Conservation (phyloP, 2,113 vertebrate genomes). For the Vireo altiloquus region DNA sequence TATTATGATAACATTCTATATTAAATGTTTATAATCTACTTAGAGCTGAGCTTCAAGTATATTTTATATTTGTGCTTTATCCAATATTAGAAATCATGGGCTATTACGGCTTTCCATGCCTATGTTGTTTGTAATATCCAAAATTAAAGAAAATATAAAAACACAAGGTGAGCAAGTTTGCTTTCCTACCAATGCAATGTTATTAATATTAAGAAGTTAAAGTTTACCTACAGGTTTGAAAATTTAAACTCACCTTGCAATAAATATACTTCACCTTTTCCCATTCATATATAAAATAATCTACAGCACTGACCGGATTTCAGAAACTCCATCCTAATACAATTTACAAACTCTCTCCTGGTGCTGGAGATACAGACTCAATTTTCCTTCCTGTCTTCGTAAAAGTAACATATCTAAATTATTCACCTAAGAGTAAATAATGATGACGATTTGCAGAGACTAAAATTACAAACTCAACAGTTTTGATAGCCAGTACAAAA, state of each 20-base stretch:
- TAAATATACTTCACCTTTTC: conserved; percentile 31
- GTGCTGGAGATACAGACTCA: conserved; percentile 11
- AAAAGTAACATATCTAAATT: conserved; percentile 60
- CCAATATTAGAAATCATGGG: conserved; percentile 76
- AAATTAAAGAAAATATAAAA: conserved; percentile 66
- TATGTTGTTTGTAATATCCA: conserved; percentile 63
- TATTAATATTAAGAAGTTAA: conserved; percentile 36
- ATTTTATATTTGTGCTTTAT: conserved; percentile 92
- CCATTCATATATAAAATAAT: conserved; percentile 45
- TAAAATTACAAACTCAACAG: conserved; percentile 40
- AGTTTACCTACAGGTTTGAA: conserved; percentile 35
- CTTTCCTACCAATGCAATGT: background rate
- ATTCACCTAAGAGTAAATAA: conserved; percentile 48
- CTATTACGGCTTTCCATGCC: conserved; percentile 63
- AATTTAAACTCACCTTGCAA: conserved; percentile 38
- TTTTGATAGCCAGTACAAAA: conserved; percentile 32
- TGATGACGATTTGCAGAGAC: conserved; percentile 10
- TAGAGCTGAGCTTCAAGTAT: conserved; percentile 93
- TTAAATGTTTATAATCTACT: conserved; percentile 99
- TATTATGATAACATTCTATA: conserved; percentile 99
- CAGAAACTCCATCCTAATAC: conserved; percentile 50
- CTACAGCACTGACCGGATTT: conserved; percentile 61
- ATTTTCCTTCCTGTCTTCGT: conserved; percentile 21
- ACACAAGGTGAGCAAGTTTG: conserved; percentile 33
- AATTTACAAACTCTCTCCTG: conserved; percentile 57